A percentile compares a stretch with the other conserved stretches of the same genome.
phyloP scores from a whole-genome alignment of 1,140 invertebrate genomes.

The Trinorchestia longiramus region DNA sequence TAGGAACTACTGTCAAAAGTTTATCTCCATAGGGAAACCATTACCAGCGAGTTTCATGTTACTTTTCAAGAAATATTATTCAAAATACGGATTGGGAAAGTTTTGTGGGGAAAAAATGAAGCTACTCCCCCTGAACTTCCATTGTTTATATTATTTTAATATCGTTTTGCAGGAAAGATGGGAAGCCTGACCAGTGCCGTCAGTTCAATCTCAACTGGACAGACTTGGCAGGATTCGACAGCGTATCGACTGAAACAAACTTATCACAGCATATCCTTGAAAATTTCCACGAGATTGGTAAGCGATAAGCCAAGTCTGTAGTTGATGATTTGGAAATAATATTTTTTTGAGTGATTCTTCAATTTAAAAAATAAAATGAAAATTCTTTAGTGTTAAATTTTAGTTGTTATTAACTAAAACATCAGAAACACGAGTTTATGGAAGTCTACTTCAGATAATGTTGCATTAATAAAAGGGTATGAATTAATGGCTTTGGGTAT shows the following conservation, averaged over 20 bases:
- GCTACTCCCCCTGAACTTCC: not conserved
- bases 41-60: not conserved
- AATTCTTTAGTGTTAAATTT: not conserved
- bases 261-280: not conserved
- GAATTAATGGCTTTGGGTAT: too few species aligned
- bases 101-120: not conserved
- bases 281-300: not conserved
- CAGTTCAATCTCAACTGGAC: slow-evolving; percentile 6
- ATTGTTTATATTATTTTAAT: not conserved
- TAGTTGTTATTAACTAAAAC: not conserved
- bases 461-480: not conserved
- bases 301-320: not conserved
- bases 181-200: not conserved
- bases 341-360: not conserved
- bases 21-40: too few species aligned
- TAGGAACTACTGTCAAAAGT: too few species aligned
- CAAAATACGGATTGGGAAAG: not conserved
- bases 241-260: not conserved
- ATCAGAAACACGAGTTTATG: not conserved
- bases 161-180: slow-evolving; percentile 1
- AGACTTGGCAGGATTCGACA: not conserved
- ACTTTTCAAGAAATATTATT: not conserved
- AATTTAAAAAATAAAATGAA: not conserved
- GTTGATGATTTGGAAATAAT: not conserved
- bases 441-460: not conserved